phyloP scores from a whole-genome alignment of 2,888 invertebrate species.

The Griposia aprilina region DNA sequence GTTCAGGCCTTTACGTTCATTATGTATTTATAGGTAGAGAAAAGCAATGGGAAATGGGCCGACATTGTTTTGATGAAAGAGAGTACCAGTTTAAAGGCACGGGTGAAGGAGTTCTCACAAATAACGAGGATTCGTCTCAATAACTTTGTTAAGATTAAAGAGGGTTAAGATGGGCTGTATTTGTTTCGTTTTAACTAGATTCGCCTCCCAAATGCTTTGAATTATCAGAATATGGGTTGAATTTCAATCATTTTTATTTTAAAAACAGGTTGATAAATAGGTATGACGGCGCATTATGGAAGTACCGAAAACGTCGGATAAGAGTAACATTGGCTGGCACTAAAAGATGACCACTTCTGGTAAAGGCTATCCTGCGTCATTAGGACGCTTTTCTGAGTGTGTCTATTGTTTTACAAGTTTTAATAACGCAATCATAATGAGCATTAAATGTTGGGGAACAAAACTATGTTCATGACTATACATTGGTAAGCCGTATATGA shows the following conservation, averaged over 20 bases:
- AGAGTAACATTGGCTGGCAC: no score
- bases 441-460: neutral
- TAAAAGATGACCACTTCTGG: no score
- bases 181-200: slow-evolving; percentile 20
- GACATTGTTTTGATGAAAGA: slow-evolving; percentile 37
- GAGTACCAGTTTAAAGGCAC: slow-evolving; percentile 2
- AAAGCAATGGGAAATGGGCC: slow-evolving; percentile 46
- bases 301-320: neutral
- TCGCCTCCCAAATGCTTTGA: neutral
- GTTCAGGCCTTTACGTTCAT: slow-evolving; percentile 18
- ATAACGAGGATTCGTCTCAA: slow-evolving; percentile 18
- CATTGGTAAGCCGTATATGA: neutral
- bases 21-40: slow-evolving; percentile 36
- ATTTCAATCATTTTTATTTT: neutral
- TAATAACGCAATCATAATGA: neutral
- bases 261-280: neutral
- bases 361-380: no score
- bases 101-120: slow-evolving; percentile 31
- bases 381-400: neutral
- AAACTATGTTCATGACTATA: neutral
- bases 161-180: slow-evolving; percentile 23
- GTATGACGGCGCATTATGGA: neutral
- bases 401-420: neutral
- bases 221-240: neutral
- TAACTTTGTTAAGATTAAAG: slow-evolving; percentile 33